A percentile compares a stretch with the other conserved stretches of the same genome.
These are phyloP conservation scores for Zeus faber DNA, from an alignment of 2,113 vertebrate genomes.

Conservation along the genomic window DNA sequence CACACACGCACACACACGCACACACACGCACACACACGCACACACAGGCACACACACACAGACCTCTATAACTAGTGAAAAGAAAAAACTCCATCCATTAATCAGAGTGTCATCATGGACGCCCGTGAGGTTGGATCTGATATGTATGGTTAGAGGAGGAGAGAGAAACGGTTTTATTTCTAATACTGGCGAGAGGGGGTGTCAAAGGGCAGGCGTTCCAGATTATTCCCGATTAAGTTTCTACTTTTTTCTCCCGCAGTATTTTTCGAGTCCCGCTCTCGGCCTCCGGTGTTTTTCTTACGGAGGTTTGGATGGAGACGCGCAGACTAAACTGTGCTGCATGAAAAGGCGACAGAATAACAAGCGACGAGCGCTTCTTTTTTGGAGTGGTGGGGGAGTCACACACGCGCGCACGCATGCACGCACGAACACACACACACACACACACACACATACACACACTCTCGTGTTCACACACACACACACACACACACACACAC, in stretches of 20 bases:
- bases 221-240: too few species aligned
- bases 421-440: not conserved
- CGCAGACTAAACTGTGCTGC: conserved; percentile 64
- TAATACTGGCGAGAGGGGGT: too few species aligned
- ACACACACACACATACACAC: not conserved
- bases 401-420: conserved; percentile 11
- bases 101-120: conserved; percentile 60
- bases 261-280: too few species aligned
- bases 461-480: too few species aligned
- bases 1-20: conserved; percentile 24
- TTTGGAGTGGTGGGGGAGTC: conserved; percentile 54
- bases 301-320: conserved; percentile 61
- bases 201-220: too few species aligned
- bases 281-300: conserved; percentile 42
- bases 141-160: conserved; percentile 51
- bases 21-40: conserved; percentile 14
- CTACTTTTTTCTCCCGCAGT: too few species aligned
- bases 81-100: conserved; percentile 63
- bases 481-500: too few species aligned
- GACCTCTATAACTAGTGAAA: conserved; percentile 33
- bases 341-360: conserved; percentile 54
- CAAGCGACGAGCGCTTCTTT: conserved; percentile 47
- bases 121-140: conserved; percentile 56
- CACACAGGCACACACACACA: conserved; percentile 3
- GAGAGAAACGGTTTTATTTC: too few species aligned